Evolutionary conservation across 2,797 vertebrate genomes (phyloP), one percentile per base, ranked within the genome.

Genomic region (Onychomys torridus): DNA sequence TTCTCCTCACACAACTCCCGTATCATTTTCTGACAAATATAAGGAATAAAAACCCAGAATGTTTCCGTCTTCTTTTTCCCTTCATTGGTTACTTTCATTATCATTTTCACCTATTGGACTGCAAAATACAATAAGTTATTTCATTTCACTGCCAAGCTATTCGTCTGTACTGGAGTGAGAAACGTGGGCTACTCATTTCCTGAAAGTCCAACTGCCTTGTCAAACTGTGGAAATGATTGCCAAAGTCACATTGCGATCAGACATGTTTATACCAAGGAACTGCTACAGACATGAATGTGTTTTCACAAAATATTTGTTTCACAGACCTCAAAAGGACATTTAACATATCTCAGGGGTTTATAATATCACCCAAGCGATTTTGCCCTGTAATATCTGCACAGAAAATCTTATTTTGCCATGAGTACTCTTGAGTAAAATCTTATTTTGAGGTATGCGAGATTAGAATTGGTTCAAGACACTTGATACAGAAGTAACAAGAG

Each of bases 41-140:
- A 40, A 89, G 5, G 63, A 91, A 75, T 69, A 95, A 49, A 95
- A 21, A 32, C 16, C 2, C 17, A 57, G 32, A 59, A 49, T 52
- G 75, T 96, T 87, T 96, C 43, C 76, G n/a, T 94, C 77, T 96
- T 82, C 34, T 25, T 83, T 97, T 95, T 49, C 67, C 14, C 40
- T 89, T 94, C 9, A 94, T 82, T 92, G 63, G 76, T 3, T 96
- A n/a, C 9, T 85, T 7, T 55, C 52, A 16, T 55, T 55, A 55
- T 55, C 16, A 89, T 96, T 96, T 92, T 94, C 96, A 97, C 49
- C 57, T 96, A 92, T 59, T 95, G 55, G 46, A 85, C 77, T 97
- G 93, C 49, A 97, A 98, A 98, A 97, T 91, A 46, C 91, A 94
- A 84, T 85, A 40, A 97, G 94, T 61, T 59, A 40, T 93, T 98